phyloP scores from a whole-genome alignment of 2,797 vertebrate species.

The Coregonus sp. region DNA sequence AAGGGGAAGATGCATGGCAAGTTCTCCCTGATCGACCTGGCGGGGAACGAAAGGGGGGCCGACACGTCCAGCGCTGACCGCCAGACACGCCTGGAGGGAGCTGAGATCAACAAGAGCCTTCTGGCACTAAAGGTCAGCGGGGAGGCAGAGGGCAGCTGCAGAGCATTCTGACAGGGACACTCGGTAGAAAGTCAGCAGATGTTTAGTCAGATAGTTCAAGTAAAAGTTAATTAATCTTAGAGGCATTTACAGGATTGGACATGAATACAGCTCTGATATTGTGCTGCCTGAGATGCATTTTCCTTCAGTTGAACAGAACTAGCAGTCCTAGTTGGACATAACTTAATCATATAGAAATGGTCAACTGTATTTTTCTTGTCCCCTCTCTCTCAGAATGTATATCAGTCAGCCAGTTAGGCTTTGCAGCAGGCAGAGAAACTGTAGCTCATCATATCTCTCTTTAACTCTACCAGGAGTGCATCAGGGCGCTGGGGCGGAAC shows the following conservation, averaged over 20 bases:
- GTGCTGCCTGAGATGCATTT: background rate
- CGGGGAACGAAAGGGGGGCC: constrained; percentile 88
- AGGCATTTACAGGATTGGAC: no score
- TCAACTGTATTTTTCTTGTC: background rate
- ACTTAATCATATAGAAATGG: no score
- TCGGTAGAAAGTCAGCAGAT: no score
- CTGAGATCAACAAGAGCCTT: constrained; percentile 91
- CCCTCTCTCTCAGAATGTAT: background rate
- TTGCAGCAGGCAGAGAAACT: constrained; percentile 87
- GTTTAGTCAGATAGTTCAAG: no score
- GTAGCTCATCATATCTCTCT: constrained; percentile 21
- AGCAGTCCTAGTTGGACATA: no score
- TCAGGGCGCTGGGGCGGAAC: constrained; percentile 94
- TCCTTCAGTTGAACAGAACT: no score
- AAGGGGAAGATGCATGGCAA: constrained; percentile 89
- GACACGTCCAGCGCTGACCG: constrained; percentile 88
- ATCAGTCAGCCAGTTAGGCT: background rate
- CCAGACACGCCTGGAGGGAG: constrained; percentile 87
- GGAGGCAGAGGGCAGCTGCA: no score
- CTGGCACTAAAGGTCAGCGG: constrained; percentile 82
- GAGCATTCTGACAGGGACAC: no score
- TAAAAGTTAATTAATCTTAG: no score
- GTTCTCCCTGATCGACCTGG: constrained; percentile 89
- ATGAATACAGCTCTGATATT: no score
- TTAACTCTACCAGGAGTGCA: constrained; percentile 84